Base-by-base conservation (phyloP, 2,797 vertebrate species). In the Peromyscus aztecus region DNA sequence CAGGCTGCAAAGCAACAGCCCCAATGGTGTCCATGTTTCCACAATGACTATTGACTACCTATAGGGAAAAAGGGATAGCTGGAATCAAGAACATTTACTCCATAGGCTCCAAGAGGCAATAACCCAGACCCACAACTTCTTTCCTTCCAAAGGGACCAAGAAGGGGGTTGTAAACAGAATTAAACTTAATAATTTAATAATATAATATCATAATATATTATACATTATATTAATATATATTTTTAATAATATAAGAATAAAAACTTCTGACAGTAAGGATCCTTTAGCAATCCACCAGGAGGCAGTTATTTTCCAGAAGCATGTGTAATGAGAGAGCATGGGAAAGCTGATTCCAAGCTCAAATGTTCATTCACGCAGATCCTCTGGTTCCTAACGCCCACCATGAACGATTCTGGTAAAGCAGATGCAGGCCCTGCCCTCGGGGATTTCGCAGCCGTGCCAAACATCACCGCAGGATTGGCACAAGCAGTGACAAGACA, bases 11-110 rank as follows among this genome's bases (percentile, higher is more conserved):
- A 65, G 37, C 67, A 55, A 21, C 11, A 82, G 90, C 43, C 69
- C 75, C 40, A 63, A 0, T 17, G 84, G 57, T 85, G 34, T 95
- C 95, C 97, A 97, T 97, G 65, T 21, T 89, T 93, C 63, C 93
- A 95, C 94, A 85, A 8, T 23, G 23, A 11, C 9, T 49, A 19
- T 34, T 90, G 89, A 76, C 69, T 46, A 59, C 90, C 98, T 98
- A 49, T 23, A 34, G 86, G 65, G 17, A n/a, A 73, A 89, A 97
- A 94, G 7, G 61, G 55, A 69, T 37, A 73, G n/a, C 67, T 29
- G 11, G 0, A 31, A 34, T 95, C 59, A 95, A 91, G 43, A 90
- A 17, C 29, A 37, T 8, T 7, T 55, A 57, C 7, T 83, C 84
- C 31, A 13, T 1, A 34, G 81, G 63, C 34, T 40, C 78, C 34